A percentile compares a stretch with the other conserved stretches of the same genome.
These are phyloP conservation scores for Corvus moneduloides DNA, from an alignment of 2,113 vertebrate genomes.

Conservation along the genomic window DNA sequence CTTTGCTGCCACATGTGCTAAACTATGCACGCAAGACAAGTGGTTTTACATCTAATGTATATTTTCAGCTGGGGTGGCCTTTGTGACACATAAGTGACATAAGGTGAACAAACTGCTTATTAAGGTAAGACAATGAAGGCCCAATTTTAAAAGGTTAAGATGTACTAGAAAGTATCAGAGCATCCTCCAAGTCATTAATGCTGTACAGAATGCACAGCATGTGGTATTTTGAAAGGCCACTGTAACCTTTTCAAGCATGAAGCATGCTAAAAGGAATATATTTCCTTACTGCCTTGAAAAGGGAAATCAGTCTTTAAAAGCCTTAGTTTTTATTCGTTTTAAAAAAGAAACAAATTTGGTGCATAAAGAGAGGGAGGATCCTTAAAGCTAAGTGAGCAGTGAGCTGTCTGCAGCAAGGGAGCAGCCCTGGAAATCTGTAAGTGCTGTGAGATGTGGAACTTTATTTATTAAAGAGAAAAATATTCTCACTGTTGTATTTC, in stretches of 20 bases:
- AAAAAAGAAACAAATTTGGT: constrained; percentile 51
- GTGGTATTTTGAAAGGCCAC: constrained; percentile 85
- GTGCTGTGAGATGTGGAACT: background rate
- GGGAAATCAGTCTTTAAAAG: constrained; percentile 67
- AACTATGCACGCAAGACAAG: background rate
- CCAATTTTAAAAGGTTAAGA: constrained; percentile 81
- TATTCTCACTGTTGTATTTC: background rate
- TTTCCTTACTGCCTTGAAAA: constrained; percentile 69
- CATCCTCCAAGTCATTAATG: constrained; percentile 76
- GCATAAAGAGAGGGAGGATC: constrained; percentile 41
- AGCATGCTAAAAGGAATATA: constrained; percentile 73
- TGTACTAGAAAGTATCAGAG: constrained; percentile 74
- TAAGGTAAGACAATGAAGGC: constrained; percentile 80
- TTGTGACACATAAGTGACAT: constrained; percentile 70
- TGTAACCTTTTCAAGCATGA: constrained; percentile 81
- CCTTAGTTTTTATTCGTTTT: constrained; percentile 70
- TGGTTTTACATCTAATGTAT: constrained; percentile 51
- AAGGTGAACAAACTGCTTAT: constrained; percentile 83
- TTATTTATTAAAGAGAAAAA: constrained; percentile 19
- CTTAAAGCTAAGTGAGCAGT: constrained; percentile 35
- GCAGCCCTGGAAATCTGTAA: background rate
- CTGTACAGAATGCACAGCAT: constrained; percentile 60
- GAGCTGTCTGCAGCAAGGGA: constrained; percentile 51
- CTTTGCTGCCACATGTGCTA: background rate
- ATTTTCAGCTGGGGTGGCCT: constrained; percentile 63